phyloP scores from a whole-genome alignment of 2,797 vertebrate genomes.

The Gastrophryne carolinensis region DNA sequence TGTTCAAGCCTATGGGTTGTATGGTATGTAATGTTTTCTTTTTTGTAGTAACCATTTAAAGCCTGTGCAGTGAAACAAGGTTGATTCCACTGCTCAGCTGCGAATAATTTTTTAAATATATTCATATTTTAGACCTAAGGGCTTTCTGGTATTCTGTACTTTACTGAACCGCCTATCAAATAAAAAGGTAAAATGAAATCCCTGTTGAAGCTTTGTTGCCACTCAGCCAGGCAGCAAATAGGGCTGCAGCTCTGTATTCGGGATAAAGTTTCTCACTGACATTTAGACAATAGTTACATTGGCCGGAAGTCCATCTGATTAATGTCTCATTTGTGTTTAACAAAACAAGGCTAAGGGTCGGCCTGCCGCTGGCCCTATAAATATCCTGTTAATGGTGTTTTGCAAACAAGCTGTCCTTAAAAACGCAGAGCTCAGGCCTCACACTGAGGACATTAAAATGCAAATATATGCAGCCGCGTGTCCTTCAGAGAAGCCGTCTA shows the following conservation, averaged over 20 bases:
- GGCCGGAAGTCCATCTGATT: slow-evolving; percentile 77
- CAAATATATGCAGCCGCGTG: slow-evolving; percentile 97
- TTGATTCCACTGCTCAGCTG: too few relatives aligned
- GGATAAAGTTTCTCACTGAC: slow-evolving; percentile 95
- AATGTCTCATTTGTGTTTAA: slow-evolving; percentile 99
- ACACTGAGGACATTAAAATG: slow-evolving; percentile 96
- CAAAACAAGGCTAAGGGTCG: slow-evolving; percentile 98
- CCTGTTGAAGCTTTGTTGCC: slow-evolving; percentile 50
- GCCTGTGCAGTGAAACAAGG: too few relatives aligned
- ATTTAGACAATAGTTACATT: slow-evolving; percentile 94
- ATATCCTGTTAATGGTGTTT: slow-evolving; percentile 99
- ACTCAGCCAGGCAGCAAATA: background rate
- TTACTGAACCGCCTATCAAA: background rate
- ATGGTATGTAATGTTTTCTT: too few relatives aligned
- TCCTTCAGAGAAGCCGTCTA: slow-evolving; percentile 98
- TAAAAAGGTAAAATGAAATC: background rate
- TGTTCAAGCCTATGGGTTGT: too few relatives aligned
- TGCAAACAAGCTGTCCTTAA: slow-evolving; percentile 94
- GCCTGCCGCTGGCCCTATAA: slow-evolving; percentile 94
- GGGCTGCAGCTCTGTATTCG: slow-evolving; percentile 43
- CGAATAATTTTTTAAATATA: too few relatives aligned
- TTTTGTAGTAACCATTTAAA: too few relatives aligned
- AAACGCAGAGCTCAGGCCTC: slow-evolving; percentile 57
- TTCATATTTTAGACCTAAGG: too few relatives aligned
- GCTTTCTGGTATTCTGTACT: too few relatives aligned